Evolutionary conservation across 2,888 invertebrate species (phyloP).

Genomic region (Scelioninae gen. 1): DNA sequence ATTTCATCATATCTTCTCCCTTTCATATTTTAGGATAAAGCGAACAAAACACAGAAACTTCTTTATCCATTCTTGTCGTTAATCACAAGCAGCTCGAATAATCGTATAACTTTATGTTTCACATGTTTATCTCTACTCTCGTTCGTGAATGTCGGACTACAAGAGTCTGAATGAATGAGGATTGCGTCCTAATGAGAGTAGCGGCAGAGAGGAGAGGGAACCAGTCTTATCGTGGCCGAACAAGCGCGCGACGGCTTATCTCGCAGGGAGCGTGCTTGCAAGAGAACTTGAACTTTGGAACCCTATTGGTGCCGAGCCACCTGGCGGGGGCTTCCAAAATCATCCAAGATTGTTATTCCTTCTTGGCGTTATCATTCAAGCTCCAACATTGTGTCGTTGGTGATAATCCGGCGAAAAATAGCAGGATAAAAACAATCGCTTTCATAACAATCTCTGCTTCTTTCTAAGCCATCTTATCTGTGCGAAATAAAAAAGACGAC

Average conservation of each 20-base stretch:
- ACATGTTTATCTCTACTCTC: slow-evolving; percentile 39
- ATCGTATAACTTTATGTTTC: slow-evolving; percentile 48
- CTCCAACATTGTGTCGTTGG: slow-evolving; percentile 34
- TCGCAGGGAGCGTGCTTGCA: slow-evolving; percentile 63
- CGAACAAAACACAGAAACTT: slow-evolving; percentile 3
- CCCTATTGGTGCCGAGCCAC: slow-evolving; percentile 45
- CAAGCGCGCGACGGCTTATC: slow-evolving; percentile 73
- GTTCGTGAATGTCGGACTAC: slow-evolving; percentile 75
- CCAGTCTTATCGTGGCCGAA: slow-evolving; percentile 70
- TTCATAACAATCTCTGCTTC: slow-evolving; percentile 59
- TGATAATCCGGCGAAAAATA: slow-evolving; percentile 43
- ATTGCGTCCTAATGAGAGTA: slow-evolving; percentile 72
- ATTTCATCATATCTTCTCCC: slow-evolving; percentile 1
- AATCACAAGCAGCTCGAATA: slow-evolving; percentile 48
- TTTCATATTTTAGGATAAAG: no score
- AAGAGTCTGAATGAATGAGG: slow-evolving; percentile 79
- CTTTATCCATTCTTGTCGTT: slow-evolving; percentile 29
- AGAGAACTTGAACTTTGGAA: slow-evolving; percentile 72
- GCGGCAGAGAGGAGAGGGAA: slow-evolving; percentile 42
- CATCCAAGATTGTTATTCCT: slow-evolving; percentile 14
- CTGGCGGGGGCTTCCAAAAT: slow-evolving; percentile 44
- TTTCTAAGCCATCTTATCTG: slow-evolving; percentile 43
- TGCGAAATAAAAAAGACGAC: slow-evolving; percentile 40
- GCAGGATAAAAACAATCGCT: slow-evolving; percentile 58
- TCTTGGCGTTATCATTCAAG: slow-evolving; percentile 4